Evolutionary conservation across 2,797 vertebrate species (phyloP).

Genomic region (Poecilia gillii): DNA sequence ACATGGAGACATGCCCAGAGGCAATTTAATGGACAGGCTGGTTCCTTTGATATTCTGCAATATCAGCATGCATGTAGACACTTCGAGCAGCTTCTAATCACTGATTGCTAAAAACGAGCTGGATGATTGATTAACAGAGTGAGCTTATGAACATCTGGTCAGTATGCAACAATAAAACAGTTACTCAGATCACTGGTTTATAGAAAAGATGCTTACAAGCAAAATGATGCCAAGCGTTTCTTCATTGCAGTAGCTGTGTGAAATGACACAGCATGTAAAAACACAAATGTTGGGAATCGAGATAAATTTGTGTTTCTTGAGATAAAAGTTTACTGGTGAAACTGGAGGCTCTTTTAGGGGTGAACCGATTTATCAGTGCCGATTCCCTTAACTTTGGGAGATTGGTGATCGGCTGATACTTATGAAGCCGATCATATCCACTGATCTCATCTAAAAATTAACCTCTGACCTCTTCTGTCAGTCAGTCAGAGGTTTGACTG

Average conservation of each 20-base stretch:
- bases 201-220: background rate
- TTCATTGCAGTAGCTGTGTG: background rate
- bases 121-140: constrained; percentile 36
- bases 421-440: too few species aligned
- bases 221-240: background rate
- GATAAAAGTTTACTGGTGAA: background rate
- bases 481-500: too few species aligned
- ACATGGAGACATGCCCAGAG: constrained; percentile 7
- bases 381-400: too few species aligned
- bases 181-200: background rate
- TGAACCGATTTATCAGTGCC: too few species aligned
- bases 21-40: background rate
- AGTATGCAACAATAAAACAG: background rate
- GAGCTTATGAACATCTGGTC: constrained; percentile 44
- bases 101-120: constrained; percentile 36
- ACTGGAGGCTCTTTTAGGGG: background rate
- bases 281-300: background rate
- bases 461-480: too few species aligned
- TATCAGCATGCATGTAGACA: constrained; percentile 44
- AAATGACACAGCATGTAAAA: background rate
- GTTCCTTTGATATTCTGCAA: constrained; percentile 6
- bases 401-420: too few species aligned
- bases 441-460: too few species aligned
- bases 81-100: constrained; percentile 31
- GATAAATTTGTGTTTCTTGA: background rate